These are phyloP conservation scores for Spizella passerina DNA, from an alignment of 2,797 vertebrate genomes.

Conservation along the genomic window DNA sequence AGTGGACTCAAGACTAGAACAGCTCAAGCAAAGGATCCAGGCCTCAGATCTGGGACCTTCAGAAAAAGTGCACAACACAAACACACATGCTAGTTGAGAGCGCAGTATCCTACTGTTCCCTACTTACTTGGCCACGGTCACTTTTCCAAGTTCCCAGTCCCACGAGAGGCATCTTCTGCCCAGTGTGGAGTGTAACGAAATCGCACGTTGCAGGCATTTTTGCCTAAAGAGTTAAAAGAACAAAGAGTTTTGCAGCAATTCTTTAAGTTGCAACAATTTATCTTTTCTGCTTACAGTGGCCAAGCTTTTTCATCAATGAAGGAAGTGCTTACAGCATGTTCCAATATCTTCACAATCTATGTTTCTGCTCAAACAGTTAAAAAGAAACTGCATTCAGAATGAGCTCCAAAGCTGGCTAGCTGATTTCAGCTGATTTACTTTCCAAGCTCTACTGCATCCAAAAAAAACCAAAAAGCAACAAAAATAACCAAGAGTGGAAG, in stretches of 20 bases:
- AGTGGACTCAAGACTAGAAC: neutral
- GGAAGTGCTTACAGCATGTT: neutral
- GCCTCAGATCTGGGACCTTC: neutral
- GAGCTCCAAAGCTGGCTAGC: neutral
- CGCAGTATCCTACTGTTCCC: neutral
- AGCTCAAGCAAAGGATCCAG: neutral
- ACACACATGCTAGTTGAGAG: neutral
- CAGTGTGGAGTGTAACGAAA: conserved; percentile 84
- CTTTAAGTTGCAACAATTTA: neutral
- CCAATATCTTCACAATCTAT: neutral
- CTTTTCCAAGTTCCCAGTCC: conserved; percentile 98
- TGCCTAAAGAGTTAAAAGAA: conserved; percentile 65
- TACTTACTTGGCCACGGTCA: conserved; percentile 87
- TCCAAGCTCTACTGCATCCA: neutral
- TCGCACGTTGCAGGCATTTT: conserved; percentile 78
- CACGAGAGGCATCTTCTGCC: conserved; percentile 92
- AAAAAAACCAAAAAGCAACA: neutral
- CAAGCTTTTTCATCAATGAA: neutral
- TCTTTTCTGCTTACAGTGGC: neutral
- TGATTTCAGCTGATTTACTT: neutral
- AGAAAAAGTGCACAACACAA: neutral
- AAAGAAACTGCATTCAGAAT: neutral
- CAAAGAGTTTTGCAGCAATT: neutral
- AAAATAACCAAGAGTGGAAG: neutral
- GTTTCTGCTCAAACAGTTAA: neutral